Conservation (phyloP, 2,888 invertebrate species). For the Micoletzkya japonica region DNA sequence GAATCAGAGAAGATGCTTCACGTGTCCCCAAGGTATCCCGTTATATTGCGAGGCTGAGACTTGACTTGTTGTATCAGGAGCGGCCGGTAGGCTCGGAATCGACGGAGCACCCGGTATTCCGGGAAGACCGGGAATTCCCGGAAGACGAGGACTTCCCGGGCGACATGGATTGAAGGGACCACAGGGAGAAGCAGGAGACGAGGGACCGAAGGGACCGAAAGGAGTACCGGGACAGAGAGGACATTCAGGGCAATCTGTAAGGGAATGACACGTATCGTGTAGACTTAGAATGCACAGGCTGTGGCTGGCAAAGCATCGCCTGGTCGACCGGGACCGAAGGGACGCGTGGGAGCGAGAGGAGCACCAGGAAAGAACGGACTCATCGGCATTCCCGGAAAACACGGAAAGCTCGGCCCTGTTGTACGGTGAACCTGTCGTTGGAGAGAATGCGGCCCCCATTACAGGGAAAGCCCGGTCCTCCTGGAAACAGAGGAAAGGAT, state of each 20-base stretch:
- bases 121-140: conserved; percentile 20
- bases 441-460: neutral
- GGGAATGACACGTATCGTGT: neutral
- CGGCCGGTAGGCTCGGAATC: conserved; percentile 1
- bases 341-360: conserved; percentile 3
- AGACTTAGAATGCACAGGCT: neutral
- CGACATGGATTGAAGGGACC: conserved; percentile 27
- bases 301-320: conserved; percentile 14
- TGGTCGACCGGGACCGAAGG: conserved; percentile 8
- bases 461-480: neutral
- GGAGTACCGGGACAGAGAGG: conserved; percentile 18
- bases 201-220: neutral
- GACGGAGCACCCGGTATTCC: conserved; percentile 10
- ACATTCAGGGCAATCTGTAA: conserved; percentile 13
- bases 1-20: conserved; percentile 21
- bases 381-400: conserved; percentile 8
- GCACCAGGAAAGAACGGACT: conserved; percentile 21
- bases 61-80: conserved; percentile 1
- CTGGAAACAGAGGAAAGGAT: conserved; percentile 13
- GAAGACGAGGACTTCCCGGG: conserved; percentile 16
- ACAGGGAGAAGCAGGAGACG: conserved; percentile 16
- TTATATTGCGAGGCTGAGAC: neutral
- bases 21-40: neutral
- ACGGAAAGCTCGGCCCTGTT: conserved; percentile 13
- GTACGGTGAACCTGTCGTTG: neutral